Conservation (phyloP, 2,888 invertebrate species). For the Phania funesta region DNA sequence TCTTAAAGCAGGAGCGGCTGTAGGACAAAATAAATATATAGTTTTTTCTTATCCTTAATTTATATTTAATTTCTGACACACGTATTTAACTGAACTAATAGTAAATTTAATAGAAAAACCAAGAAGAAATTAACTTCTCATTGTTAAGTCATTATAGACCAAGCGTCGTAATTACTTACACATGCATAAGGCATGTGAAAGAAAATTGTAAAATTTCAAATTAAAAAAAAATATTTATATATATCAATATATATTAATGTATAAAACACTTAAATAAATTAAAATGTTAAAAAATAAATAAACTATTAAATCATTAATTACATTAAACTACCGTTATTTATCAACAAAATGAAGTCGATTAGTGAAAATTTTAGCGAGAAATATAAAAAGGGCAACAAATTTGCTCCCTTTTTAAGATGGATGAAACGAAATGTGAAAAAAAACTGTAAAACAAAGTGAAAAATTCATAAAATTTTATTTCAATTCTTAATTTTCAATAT, state of each 20-base stretch:
- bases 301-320: slow-evolving; percentile 33
- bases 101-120: neutral
- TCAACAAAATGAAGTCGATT: slow-evolving; percentile 47
- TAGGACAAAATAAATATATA: no score
- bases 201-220: slow-evolving; percentile 21
- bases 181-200: slow-evolving; percentile 1
- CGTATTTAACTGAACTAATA: slow-evolving; percentile 15
- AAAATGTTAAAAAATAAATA: slow-evolving; percentile 9
- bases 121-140: slow-evolving; percentile 23
- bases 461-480: neutral
- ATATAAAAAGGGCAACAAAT: slow-evolving; percentile 15
- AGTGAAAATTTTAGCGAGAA: slow-evolving; percentile 58
- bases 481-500: neutral
- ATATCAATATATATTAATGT: no score
- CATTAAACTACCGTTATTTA: slow-evolving; percentile 33
- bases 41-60: no score
- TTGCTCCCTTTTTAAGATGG: slow-evolving; percentile 50
- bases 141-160: slow-evolving; percentile 40
- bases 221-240: no score
- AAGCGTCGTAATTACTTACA: neutral
- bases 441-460: slow-evolving; percentile 28
- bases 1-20: no score
- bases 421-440: slow-evolving; percentile 11
- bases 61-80: no score
- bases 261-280: neutral